Conservation (phyloP, 2,113 vertebrate species). For the Chionomys nivalis region DNA sequence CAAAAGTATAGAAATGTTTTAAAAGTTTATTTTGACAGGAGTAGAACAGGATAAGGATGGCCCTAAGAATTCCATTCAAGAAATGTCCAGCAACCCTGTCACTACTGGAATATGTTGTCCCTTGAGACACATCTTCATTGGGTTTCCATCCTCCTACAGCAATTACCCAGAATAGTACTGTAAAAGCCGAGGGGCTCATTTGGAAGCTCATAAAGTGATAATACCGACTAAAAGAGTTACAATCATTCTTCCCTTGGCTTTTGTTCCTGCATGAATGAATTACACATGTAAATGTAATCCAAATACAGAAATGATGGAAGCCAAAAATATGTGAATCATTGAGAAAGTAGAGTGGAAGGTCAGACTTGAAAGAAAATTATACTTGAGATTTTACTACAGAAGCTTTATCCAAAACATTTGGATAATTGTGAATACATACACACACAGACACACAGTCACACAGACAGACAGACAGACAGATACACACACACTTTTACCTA, state of each 20-base stretch:
- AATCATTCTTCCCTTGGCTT: slow-evolving; percentile 52
- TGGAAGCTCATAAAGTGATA: slow-evolving; percentile 63
- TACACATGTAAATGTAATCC: slow-evolving; percentile 48
- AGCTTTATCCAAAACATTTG: slow-evolving; percentile 2
- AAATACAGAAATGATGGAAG: slow-evolving; percentile 46
- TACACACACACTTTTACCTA: too few species aligned
- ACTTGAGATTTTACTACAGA: slow-evolving; percentile 46
- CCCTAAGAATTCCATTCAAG: slow-evolving; percentile 33
- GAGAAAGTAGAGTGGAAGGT: slow-evolving; percentile 18
- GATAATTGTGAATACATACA: background rate
- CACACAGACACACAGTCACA: too few species aligned
- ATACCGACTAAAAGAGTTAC: slow-evolving; percentile 52
- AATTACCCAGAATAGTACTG: background rate
- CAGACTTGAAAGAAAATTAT: slow-evolving; percentile 40
- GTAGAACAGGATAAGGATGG: background rate
- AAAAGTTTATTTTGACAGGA: slow-evolving; percentile 17
- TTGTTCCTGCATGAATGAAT: slow-evolving; percentile 16
- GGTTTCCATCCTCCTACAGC: background rate
- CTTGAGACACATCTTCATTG: background rate
- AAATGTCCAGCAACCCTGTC: background rate
- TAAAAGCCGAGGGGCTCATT: background rate
- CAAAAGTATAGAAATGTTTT: slow-evolving; percentile 19
- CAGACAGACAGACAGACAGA: too few species aligned
- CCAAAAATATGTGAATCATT: slow-evolving; percentile 68
- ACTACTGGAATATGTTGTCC: background rate